Base-by-base conservation (phyloP, 2,113 vertebrate species). In the Mobula hypostoma region DNA sequence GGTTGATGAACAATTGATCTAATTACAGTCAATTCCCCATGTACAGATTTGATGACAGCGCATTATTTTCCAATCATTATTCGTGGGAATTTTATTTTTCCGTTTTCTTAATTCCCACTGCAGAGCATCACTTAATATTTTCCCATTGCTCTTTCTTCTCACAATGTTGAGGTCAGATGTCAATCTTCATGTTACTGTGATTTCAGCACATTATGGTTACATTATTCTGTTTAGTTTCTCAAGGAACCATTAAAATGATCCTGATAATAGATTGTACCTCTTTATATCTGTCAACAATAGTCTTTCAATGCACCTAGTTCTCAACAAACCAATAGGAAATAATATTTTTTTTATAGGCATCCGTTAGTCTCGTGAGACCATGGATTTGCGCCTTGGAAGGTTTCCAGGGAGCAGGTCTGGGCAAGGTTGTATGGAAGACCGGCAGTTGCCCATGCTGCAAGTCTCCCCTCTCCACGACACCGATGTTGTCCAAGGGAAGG, bases 41-140 rank as follows among this genome's bases (percentile, higher is more conserved):
- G 17, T 90, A 85, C 82, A 66, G 61, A 90, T 90, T 32, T 90
- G 85, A 90, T 90, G 85, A 32, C 61, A 90, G 61, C 29, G 32
- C n/a, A n/a, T 90, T 68, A 66, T 90, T 90, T 90, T 68, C 85
- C 85, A 90, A 58, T 90, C 61, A 32, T 88, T 88, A 88, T 88
- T 88, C 61, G 15, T 66, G 61, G 85, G 85, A 90, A 90, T 61
- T 63, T 66, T 66, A 32, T 14, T 32, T 68, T 90, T 12, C 15
- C 27, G 63, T 8, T n/a, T 66, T 48, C 70, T 29, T 76, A 48
- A 93, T 93, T 93, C 91, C 91, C 91, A 93, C 68, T 90, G 85
- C 85, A 90, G 61, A 91, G 32, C 66, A 29, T 76, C 66, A 93
- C n/a, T 90, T 12, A 93, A 93, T 93, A 56, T 93, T 27, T 93